phyloP scores from a whole-genome alignment of 2,113 vertebrate species.

The Elephas maximus region DNA sequence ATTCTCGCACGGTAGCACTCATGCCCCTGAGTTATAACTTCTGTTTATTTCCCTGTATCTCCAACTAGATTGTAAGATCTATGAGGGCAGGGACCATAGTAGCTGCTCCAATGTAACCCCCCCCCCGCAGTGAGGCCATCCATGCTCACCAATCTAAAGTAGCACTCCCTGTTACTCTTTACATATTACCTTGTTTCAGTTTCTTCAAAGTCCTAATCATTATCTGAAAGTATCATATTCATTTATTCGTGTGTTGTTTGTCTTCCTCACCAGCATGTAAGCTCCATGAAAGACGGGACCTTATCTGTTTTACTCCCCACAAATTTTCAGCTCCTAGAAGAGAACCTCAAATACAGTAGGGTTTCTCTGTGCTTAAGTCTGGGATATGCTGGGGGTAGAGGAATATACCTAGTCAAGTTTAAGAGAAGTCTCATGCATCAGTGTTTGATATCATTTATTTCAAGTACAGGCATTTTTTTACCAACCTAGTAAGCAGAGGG shows the following conservation, averaged over 20 bases:
- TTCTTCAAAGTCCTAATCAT: neutral
- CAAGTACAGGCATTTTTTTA: neutral
- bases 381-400: neutral
- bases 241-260: neutral
- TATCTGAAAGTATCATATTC: neutral
- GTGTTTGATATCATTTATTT: neutral
- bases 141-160: neutral
- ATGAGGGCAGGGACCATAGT: neutral
- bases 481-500: neutral
- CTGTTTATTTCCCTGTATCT: neutral
- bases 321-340: constrained; percentile 12
- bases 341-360: neutral
- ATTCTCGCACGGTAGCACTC: neutral
- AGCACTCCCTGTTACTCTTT: neutral
- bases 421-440: constrained; percentile 10
- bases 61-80: neutral
- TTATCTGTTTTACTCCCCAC: neutral
- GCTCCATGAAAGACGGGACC: neutral
- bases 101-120: neutral
- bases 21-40: neutral
- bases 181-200: neutral
- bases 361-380: neutral
- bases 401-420: neutral
- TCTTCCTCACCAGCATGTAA: neutral
- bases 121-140: neutral